Evolutionary conservation across 2,113 vertebrate species (phyloP), one percentile per base, ranked within the genome.

Genomic region (Actinemys pallida): DNA sequence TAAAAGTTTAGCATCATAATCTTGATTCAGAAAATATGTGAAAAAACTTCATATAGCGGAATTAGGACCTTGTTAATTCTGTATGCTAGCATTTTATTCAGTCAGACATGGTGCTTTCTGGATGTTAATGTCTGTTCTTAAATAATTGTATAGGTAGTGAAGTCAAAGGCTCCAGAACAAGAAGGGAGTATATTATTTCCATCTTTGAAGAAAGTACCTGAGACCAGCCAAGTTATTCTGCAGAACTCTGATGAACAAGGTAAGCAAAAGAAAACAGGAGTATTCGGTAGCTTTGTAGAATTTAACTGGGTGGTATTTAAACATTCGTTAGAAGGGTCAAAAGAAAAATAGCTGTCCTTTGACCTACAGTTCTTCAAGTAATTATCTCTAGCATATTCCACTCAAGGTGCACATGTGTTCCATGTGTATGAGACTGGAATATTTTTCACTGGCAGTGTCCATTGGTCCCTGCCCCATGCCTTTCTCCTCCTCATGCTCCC

Each of bases 231-330:
- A 31, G 96, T 93, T 53, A 90, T 93, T 95, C 86, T 98, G 79
- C 96, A 97, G 53, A 96, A 97, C 69, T 93, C 95, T 92, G 59
- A 90, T 91, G 54, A 49, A 52, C 93, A 94, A 97, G 97, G 97
- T 97, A 84, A 98, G 94, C 47, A 87, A 94, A 92, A 85, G 88
- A 25, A 59, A n/a, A n/a, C 19, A 39, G n/a, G 45, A 29, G 24
- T 45, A 45, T 76, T 27, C 49, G 45, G 16, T 65, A 69, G 52
- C 53, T 72, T 29, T 39, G 76, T 45, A 90, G 69, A 92, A 72
- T 35, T 88, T 72, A 59, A 31, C 31, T 6, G 8, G 39, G 65
- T 42, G 47, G 22, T 79, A 95, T 54, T 47, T 88, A n/a, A 59
- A 8, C 50, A 11, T 22, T n/a, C 49, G 10, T 3, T 1, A 52